phyloP scores from a whole-genome alignment of 2,888 invertebrate genomes.

The Aphidoletes aphidimyza region DNA sequence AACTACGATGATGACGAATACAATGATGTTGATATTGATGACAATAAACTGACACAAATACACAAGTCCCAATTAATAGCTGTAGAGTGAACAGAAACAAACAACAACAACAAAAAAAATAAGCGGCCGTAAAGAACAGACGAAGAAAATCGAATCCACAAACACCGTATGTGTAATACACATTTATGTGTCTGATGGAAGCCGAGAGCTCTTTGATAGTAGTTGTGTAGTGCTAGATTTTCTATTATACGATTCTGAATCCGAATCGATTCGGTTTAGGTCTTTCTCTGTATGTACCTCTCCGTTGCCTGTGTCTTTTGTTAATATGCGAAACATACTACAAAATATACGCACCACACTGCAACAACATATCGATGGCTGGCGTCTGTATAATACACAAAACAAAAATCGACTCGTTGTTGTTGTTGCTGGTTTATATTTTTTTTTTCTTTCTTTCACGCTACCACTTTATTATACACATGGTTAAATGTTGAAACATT shows the following conservation, averaged over 20 bases:
- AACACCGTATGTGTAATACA: no score
- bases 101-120: not conserved
- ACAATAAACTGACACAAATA: conserved; percentile 48
- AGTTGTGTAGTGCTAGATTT: no score
- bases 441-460: not conserved
- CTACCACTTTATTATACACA: conserved; percentile 31
- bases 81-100: not conserved
- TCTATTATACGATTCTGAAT: no score
- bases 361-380: not conserved
- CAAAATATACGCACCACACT: conserved; percentile 10
- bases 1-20: not conserved
- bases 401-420: no score
- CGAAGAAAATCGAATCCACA: not conserved
- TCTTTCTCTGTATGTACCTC: no score
- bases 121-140: not conserved
- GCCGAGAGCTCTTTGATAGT: no score
- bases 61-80: not conserved
- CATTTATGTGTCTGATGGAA: no score
- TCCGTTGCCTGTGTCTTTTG: no score
- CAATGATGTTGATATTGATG: conserved; percentile 42
- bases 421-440: no score
- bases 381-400: no score
- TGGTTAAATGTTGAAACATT: not conserved
- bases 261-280: no score
- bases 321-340: no score